Conservation (phyloP, 2,113 vertebrate genomes). For the Oryzias javanicus region DNA sequence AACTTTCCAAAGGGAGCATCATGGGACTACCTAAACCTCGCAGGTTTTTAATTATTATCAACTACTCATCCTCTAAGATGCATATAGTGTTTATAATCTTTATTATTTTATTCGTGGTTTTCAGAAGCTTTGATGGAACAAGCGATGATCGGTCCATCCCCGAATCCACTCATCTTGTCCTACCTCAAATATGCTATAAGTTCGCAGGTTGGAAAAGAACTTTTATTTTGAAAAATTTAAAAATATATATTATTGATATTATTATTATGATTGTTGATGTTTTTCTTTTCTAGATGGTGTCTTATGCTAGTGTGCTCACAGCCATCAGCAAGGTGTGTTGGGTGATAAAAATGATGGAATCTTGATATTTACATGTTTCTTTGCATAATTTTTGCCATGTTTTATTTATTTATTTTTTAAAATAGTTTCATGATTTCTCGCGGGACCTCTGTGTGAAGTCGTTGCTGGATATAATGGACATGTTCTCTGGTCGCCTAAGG, state of each 20-base stretch:
- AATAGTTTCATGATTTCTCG: slow-evolving; percentile 98
- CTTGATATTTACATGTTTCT: background rate
- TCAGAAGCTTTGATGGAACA: slow-evolving; percentile 95
- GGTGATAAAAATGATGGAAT: background rate
- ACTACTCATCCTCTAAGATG: background rate
- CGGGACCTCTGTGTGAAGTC: slow-evolving; percentile 92
- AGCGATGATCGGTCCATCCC: slow-evolving; percentile 95
- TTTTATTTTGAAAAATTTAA: background rate
- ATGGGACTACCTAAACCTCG: slow-evolving; percentile 95
- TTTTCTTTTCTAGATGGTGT: slow-evolving; percentile 87
- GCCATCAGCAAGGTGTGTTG: slow-evolving; percentile 91
- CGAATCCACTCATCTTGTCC: slow-evolving; percentile 95
- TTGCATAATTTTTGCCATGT: background rate
- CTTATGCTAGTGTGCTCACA: slow-evolving; percentile 91
- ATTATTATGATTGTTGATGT: background rate
- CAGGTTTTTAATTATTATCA: slow-evolving; percentile 75
- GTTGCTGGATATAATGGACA: slow-evolving; percentile 94
- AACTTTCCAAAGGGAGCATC: slow-evolving; percentile 94
- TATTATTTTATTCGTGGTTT: slow-evolving; percentile 32
- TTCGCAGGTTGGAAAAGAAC: slow-evolving; percentile 85
- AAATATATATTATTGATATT: background rate
- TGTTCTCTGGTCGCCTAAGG: slow-evolving; percentile 95
- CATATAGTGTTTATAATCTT: background rate
- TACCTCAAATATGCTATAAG: slow-evolving; percentile 97
- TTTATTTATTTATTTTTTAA: slow-evolving; percentile 6